Evolutionary conservation across 92 coral and sea anemone species (phyloP).

Genomic region (Heliopora coerulea): DNA sequence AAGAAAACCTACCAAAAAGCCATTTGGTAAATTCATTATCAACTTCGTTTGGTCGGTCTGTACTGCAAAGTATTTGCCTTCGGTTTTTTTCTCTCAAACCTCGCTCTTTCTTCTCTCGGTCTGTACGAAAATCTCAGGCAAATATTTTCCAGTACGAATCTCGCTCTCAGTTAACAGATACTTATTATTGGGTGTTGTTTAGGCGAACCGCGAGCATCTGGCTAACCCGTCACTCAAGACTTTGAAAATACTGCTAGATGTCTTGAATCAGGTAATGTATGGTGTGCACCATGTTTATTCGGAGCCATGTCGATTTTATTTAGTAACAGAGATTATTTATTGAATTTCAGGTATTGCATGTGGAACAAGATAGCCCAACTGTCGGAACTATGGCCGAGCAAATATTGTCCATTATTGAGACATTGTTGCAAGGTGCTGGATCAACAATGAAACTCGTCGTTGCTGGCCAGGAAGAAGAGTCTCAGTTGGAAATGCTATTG

Average conservation of each 20-base stretch:
- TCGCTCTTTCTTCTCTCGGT: too few relatives aligned
- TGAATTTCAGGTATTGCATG: constrained; percentile 67
- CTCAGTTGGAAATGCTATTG: constrained; percentile 93
- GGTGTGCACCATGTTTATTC: too few relatives aligned
- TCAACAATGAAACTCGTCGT: constrained; percentile 70
- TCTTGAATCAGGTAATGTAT: constrained; percentile 77
- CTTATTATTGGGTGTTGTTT: neutral
- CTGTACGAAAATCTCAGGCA: too few relatives aligned
- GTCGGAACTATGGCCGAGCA: constrained; percentile 98
- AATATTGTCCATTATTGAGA: constrained; percentile 88
- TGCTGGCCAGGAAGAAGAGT: constrained; percentile 74
- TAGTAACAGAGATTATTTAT: neutral
- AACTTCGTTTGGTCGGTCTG: too few relatives aligned
- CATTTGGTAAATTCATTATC: too few relatives aligned
- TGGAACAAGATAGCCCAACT: constrained; percentile 87
- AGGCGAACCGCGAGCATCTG: constrained; percentile 90
- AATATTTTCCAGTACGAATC: too few relatives aligned
- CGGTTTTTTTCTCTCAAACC: too few relatives aligned
- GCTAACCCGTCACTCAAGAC: constrained; percentile 87
- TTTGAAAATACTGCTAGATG: constrained; percentile 85
- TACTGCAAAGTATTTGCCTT: too few relatives aligned
- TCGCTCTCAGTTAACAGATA: too few relatives aligned
- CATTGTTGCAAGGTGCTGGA: constrained; percentile 84
- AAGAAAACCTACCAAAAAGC: too few relatives aligned
- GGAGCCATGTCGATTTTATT: too few relatives aligned